Base-by-base conservation (phyloP, 2,113 vertebrate genomes). In the Boulengerochromis microlepis region DNA sequence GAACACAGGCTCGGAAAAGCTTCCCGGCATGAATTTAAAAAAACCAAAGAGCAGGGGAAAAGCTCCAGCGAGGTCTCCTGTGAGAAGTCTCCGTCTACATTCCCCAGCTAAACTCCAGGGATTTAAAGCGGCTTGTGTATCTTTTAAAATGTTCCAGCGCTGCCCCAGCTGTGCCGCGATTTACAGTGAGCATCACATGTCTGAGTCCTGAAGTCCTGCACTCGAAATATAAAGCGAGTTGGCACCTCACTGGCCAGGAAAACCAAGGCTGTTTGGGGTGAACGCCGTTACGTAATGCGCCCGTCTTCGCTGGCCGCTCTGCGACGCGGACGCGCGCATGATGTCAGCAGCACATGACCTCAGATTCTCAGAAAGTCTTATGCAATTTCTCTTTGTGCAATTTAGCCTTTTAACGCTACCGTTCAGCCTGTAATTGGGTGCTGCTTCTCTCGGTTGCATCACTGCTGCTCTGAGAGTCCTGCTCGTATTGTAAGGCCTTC, bases 1-100 rank as follows among this genome's bases (percentile, higher is more conserved):
- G 50, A 33, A 80, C 87, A 53, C 81, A 13, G 6, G 38, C 88
- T 91, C 86, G 61, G 81, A 90, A 33, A 19, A 91, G 82, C 85
- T 66, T 78, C 88, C 13, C 26, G 12, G 52, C 82, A 84, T 82
- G 83, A 78, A 86, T 84, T 31, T n/a, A 2, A 38, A 64, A 66
- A 66, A 66, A 35, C 59, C 26, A 24, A 82, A 80, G 38, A 83
- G 38, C 4, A 2, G 1, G 4, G 8, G 11, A 26, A 85, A 42
- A 15, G 16, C 33, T 42, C 2, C 42, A n/a, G 87, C 42, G n/a
- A 87, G 52, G 33, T 74, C 57, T 90, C 90, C 71, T 61, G 16
- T 16, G 84, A 87, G 92, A 91, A 78, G 66, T 42, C 61, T 66
- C 56, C 7, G 42, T 42, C 61, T 53, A n/a, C 82, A 56, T 88